Base-by-base conservation (phyloP, 2,888 invertebrate species). In the Halictus ligatus region DNA sequence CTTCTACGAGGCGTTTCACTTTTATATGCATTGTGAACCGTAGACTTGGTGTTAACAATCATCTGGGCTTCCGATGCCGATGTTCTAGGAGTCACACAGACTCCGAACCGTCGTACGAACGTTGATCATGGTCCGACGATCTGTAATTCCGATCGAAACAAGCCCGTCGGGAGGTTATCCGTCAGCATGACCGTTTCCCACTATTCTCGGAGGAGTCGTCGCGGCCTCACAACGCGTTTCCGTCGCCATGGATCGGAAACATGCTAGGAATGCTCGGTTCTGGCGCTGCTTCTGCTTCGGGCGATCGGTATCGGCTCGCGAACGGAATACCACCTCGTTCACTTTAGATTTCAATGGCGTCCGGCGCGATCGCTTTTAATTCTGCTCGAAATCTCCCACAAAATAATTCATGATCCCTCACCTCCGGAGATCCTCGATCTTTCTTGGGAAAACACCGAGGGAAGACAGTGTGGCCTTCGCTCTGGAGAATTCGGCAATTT, bases 91-190 rank as follows among this genome's bases (percentile, higher is more conserved):
- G 43, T 43, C 43, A 43, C 43, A 1, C 10, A 43, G 43, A 43
- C 43, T 8, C 43, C 43, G 43, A 10, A 43, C 43, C 43, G 43
- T 43, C 43, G 54, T n/a, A 86, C 81, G 81, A 86, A 80, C 84
- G 84, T 81, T 79, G 81, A 77, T 84, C 77, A 67, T 64, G 18
- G 18, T 54, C 60, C n/a, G 29, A 79, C 43, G 71, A 86, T 86
- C 84, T 84, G 84, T 84, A 86, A 84, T 84, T 86, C 84, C 25
- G 84, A 86, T 86, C 50, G 60, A 64, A 71, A 81, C 75, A 60
- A 74, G 74, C 74, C 81, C 79, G 67, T 76, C 69, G 79, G 81
- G 76, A 81, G 75, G 80, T 21, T 69, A 77, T 74, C 73, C 79
- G 74, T 85, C 84, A 77, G 69, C 35, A 50, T 43, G 80, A 77